Evolutionary conservation across 2,888 invertebrate species (phyloP), one percentile per base, ranked within the genome.

Genomic region (Micropterix aruncella): DNA sequence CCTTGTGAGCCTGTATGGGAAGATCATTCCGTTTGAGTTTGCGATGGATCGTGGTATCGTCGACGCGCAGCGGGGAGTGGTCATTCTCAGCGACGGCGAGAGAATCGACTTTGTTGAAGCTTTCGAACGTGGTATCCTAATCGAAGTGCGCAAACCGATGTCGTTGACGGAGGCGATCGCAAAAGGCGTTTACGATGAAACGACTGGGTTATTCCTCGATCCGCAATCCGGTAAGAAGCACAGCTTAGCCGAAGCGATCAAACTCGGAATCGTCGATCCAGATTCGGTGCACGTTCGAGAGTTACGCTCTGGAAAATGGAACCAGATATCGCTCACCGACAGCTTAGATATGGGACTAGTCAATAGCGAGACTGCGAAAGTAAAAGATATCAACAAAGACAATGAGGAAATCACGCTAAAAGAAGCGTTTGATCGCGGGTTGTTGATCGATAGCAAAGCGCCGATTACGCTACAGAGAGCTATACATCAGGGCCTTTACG

Each of bases 401-500:
- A 77, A 77, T 47, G 73, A 77, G 52, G 79, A 82, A 54, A 75
- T 89, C 36, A 76, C 80, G 19, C 65, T 90, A 16, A 76, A 75
- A 43, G 81, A 87, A 61, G 89, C 89, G 0, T 83, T 89, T 55
- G 80, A 84, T 59, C 73, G 79, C 47, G 89, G 88, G 16, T 73
- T 90, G 46, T 70, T 92, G 40, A 75, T 86, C 47, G 91, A 91
- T 56, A 82, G 80, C 51, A 83, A 84, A 60, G 84, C 83, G 7
- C 81, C 89, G 0, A 77, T 90, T 16, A 88, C 88, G 12, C 61
- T 91, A 19, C 91, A 91, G 58, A 73, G 88, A 55, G 87, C 88
- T 1, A 76, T 92, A 43, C 89, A 89, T 59, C 84, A 89, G 65
- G 90, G 91, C 2, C 66, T 90, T 0, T 90, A 90, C 57, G 86